Percentiles rank a stretch among this genome's conserved stretches.
These are phyloP conservation scores for Spodoptera litura DNA, from an alignment of 1,140 invertebrate genomes.

Conservation along the genomic window DNA sequence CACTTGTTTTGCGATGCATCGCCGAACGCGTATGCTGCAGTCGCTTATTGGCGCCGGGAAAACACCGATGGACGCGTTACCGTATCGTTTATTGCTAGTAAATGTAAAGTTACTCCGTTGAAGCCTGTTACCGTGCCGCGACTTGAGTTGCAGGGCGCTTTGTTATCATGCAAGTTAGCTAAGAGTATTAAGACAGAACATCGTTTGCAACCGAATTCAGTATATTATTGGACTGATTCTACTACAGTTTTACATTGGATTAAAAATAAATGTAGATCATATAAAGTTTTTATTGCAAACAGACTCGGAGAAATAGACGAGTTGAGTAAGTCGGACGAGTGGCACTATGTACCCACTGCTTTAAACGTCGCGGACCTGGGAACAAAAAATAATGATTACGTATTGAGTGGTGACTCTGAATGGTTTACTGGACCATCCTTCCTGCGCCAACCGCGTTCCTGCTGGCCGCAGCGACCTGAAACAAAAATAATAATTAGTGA, in stretches of 20 bases:
- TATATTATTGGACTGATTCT: slow-evolving; percentile 51
- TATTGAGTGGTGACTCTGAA: not conserved
- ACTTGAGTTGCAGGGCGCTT: slow-evolving; percentile 44
- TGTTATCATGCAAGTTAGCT: slow-evolving; percentile 36
- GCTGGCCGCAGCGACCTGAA: slow-evolving; percentile 11
- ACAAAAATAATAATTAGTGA: slow-evolving; percentile 24
- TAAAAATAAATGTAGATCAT: slow-evolving; percentile 47
- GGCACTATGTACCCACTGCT: slow-evolving; percentile 10
- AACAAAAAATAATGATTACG: slow-evolving; percentile 1
- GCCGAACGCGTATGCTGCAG: too few species aligned
- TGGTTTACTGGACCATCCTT: slow-evolving; percentile 7
- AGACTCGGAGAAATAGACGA: slow-evolving; percentile 70
- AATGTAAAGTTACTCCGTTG: not conserved
- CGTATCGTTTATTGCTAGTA: slow-evolving; percentile 1
- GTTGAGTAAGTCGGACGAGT: slow-evolving; percentile 5
- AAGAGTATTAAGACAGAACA: slow-evolving; percentile 43
- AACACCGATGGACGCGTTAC: not conserved
- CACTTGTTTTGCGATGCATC: too few species aligned
- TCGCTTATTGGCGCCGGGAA: too few species aligned
- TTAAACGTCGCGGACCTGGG: slow-evolving; percentile 5
- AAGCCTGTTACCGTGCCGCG: slow-evolving; percentile 37
- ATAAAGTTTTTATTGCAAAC: slow-evolving; percentile 77
- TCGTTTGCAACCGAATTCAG: slow-evolving; percentile 5
- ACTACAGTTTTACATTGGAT: slow-evolving; percentile 53
- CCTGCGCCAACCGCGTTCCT: not conserved